phyloP scores from a whole-genome alignment of 30 jellyfish, hydroid and myxozoan genomes.

The Hydra vulgaris region DNA sequence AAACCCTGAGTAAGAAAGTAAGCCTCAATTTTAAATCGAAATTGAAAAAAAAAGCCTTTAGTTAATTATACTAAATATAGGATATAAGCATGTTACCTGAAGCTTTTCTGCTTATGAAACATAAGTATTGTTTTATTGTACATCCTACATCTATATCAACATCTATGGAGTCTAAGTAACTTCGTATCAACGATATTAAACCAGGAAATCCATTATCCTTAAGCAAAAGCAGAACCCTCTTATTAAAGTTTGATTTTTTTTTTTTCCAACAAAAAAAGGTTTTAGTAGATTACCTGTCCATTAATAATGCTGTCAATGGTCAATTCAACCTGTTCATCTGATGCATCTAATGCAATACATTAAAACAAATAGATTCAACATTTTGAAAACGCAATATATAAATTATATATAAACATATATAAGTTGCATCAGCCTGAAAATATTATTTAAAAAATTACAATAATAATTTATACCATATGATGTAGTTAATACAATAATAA shows the following conservation, averaged over 20 bases:
- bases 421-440: too few relatives aligned
- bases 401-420: too few relatives aligned
- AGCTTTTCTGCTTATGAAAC: constrained; percentile 74
- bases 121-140: constrained; percentile 87
- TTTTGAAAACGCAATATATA: too few relatives aligned
- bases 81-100: constrained; percentile 61
- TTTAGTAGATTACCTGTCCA: constrained; percentile 84
- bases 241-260: too few relatives aligned
- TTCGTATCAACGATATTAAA: constrained; percentile 72
- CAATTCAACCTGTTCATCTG: constrained; percentile 63
- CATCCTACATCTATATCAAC: constrained; percentile 88
- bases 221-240: not conserved
- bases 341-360: constrained; percentile 5
- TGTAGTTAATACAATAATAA: too few relatives aligned
- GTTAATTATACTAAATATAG: not conserved
- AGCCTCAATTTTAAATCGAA: too few relatives aligned
- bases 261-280: too few relatives aligned
- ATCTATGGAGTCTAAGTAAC: constrained; percentile 84
- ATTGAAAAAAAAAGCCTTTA: not conserved
- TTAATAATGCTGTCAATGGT: constrained; percentile 73
- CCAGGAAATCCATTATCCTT: constrained; percentile 97
- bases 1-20: too few relatives aligned
- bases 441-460: too few relatives aligned
- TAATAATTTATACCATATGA: too few relatives aligned
- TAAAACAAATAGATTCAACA: not conserved